Percentiles rank a stretch among this genome's conserved stretches.
phyloP scores from a whole-genome alignment of 2,888 invertebrate genomes.

The Invenusta paracnida region DNA sequence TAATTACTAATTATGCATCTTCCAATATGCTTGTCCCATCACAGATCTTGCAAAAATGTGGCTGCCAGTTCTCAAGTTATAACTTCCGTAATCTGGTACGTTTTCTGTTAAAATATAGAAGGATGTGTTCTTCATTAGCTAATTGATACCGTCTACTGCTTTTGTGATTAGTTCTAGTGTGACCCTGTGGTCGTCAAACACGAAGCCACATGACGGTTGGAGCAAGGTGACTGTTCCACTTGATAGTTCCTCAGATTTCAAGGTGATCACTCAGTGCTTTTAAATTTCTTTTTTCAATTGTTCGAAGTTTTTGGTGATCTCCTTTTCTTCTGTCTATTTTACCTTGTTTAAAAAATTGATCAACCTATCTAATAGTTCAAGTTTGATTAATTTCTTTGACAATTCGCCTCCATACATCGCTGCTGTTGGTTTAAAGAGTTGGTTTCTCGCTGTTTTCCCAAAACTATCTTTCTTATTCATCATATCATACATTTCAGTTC shows the following conservation, averaged over 20 bases:
- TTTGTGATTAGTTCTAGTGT: neutral
- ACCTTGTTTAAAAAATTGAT: no score
- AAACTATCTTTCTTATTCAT: no score
- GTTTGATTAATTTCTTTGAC: no score
- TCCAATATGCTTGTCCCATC: neutral
- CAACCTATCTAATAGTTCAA: no score
- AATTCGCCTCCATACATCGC: no score
- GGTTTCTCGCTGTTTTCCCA: no score
- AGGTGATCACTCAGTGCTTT: constrained; percentile 17
- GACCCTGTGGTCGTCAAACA: neutral
- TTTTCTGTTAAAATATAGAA: neutral
- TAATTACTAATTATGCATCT: no score
- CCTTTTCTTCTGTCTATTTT: no score
- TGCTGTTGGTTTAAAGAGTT: no score
- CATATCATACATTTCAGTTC: constrained; percentile 25
- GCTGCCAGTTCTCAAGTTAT: neutral
- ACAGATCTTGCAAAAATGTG: neutral
- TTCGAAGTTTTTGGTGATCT: neutral
- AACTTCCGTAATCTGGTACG: neutral
- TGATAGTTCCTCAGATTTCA: constrained; percentile 36
- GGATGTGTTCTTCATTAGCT: neutral
- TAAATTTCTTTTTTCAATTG: neutral
- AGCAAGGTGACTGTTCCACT: neutral
- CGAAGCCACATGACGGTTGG: neutral
- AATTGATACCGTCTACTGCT: neutral